A percentile compares a stretch with the other conserved stretches of the same genome.
These are phyloP conservation scores for Aphidius gifuensis DNA, from an alignment of 1,140 invertebrate species.

Conservation along the genomic window DNA sequence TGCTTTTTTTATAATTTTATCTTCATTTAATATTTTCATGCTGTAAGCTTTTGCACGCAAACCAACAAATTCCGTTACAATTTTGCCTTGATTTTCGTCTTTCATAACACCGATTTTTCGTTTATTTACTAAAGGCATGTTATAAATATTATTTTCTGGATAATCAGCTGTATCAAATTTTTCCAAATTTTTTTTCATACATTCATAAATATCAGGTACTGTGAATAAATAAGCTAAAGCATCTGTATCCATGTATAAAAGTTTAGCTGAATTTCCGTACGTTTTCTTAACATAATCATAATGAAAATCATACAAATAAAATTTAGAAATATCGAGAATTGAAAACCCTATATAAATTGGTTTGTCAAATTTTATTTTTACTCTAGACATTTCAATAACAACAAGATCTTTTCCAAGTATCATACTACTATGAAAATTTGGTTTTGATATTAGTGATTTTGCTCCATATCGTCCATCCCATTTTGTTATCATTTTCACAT, in stretches of 20 bases:
- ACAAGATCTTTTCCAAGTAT: constrained; percentile 29
- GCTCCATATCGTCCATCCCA: constrained; percentile 20
- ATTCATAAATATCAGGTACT: constrained; percentile 16
- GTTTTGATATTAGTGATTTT: constrained; percentile 25
- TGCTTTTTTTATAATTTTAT: background rate
- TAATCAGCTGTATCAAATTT: constrained; percentile 17
- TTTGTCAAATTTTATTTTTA: constrained; percentile 26
- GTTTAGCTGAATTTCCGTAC: constrained; percentile 26
- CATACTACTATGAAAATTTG: constrained; percentile 31
- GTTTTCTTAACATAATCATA: constrained; percentile 20
- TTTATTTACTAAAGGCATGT: constrained; percentile 8
- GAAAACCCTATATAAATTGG: constrained; percentile 26
- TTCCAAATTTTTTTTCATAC: background rate
- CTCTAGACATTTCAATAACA: constrained; percentile 25
- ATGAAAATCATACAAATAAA: constrained; percentile 26
- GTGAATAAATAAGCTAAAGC: constrained; percentile 21
- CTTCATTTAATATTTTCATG: background rate
- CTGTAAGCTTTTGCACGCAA: background rate
- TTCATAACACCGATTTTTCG: constrained; percentile 2
- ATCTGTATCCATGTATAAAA: constrained; percentile 40
- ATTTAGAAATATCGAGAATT: constrained; percentile 27
- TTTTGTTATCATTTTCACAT: constrained; percentile 27
- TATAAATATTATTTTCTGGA: constrained; percentile 11
- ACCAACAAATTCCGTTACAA: background rate
- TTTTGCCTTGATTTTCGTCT: constrained; percentile 2